phyloP scores from a whole-genome alignment of 2,888 invertebrate genomes.

The Tipula confusa region DNA sequence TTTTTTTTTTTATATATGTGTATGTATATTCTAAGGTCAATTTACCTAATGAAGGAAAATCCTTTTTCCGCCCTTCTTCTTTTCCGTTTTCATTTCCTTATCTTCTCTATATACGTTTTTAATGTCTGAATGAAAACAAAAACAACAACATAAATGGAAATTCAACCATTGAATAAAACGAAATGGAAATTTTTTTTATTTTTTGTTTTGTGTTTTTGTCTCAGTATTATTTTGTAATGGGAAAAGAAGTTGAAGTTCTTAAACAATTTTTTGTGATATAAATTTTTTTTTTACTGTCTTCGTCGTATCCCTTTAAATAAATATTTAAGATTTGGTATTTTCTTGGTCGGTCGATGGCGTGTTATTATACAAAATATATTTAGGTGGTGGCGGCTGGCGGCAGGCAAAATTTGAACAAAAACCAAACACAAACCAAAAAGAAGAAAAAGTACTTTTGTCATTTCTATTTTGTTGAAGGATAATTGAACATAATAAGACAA shows the following conservation, averaged over 20 bases:
- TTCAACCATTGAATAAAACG: neutral
- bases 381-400: neutral
- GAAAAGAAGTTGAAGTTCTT: neutral
- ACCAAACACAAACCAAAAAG: too few species aligned
- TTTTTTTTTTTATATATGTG: neutral
- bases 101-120: too few species aligned
- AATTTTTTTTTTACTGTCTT: neutral
- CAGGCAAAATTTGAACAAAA: neutral
- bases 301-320: neutral
- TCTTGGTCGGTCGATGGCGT: neutral
- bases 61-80: neutral
- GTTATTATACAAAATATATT: neutral
- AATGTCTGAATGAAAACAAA: neutral
- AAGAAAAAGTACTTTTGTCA: neutral
- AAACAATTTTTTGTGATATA: neutral
- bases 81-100: neutral
- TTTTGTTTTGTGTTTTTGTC: neutral
- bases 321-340: conserved; percentile 16
- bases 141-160: neutral
- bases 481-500: conserved; percentile 20
- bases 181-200: neutral
- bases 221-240: neutral
- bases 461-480: neutral
- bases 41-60: neutral
- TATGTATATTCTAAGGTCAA: neutral